These are phyloP conservation scores for Notospermus geniculatus DNA, from an alignment of 1,140 invertebrate species.

Conservation along the genomic window DNA sequence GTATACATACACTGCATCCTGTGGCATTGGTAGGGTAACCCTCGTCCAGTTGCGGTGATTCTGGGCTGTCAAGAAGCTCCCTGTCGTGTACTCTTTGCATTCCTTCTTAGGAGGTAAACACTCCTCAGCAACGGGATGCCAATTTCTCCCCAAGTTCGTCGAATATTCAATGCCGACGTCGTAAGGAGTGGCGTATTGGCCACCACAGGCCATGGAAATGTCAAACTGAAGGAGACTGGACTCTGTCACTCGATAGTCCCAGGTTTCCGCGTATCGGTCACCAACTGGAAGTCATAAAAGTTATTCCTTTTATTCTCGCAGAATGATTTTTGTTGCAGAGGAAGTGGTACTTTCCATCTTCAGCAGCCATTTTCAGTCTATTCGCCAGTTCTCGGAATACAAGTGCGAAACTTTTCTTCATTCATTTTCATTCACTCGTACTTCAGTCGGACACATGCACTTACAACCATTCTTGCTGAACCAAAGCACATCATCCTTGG, in stretches of 20 bases:
- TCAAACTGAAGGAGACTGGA: slow-evolving; percentile 58
- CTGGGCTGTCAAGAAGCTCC: slow-evolving; percentile 52
- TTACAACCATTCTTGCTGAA: slow-evolving; percentile 47
- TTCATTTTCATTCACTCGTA: too few species aligned
- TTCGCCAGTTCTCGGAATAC: too few species aligned
- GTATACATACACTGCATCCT: slow-evolving; percentile 50
- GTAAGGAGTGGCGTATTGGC: slow-evolving; percentile 36
- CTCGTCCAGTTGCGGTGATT: slow-evolving; percentile 54
- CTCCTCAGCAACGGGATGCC: slow-evolving; percentile 51
- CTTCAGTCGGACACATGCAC: too few species aligned
- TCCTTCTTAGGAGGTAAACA: slow-evolving; percentile 55
- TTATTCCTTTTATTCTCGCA: too few species aligned
- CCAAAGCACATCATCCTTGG: slow-evolving; percentile 46
- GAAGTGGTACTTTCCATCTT: too few species aligned
- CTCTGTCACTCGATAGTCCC: slow-evolving; percentile 54
- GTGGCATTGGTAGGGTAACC: slow-evolving; percentile 52
- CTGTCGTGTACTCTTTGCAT: slow-evolving; percentile 53
- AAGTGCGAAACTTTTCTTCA: too few species aligned
- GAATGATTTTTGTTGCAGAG: too few species aligned
- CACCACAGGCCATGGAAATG: slow-evolving; percentile 53
- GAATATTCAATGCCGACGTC: slow-evolving; percentile 56
- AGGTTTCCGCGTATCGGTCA: slow-evolving; percentile 54
- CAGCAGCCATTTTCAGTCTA: too few species aligned
- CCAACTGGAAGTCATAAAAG: slow-evolving; percentile 17
- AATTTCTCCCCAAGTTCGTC: slow-evolving; percentile 53